A percentile compares a stretch with the other conserved stretches of the same genome.
Evolutionary conservation across 2,797 vertebrate species (phyloP).

Genomic region (Silurus lanzhouensis): DNA sequence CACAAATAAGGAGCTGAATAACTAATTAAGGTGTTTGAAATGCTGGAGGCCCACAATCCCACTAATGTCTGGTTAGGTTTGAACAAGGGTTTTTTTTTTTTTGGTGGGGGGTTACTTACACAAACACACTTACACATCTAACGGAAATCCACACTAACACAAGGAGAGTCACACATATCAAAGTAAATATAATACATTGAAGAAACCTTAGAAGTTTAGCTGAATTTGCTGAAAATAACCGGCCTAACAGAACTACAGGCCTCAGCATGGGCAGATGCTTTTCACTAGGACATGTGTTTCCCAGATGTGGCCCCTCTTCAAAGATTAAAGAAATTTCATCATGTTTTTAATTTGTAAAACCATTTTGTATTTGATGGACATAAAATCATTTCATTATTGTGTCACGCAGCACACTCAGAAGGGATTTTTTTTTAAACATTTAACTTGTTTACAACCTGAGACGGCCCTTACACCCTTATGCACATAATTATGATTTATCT

Average conservation of each 20-base stretch:
- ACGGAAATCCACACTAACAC: conserved; percentile 35
- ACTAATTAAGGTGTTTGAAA: conserved; percentile 92
- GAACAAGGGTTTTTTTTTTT: conserved; percentile 70
- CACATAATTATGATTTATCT: conserved; percentile 1
- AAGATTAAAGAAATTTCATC: conserved; percentile 41
- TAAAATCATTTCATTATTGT: background rate
- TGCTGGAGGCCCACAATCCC: conserved; percentile 83
- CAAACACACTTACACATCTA: conserved; percentile 38
- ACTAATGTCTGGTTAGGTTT: conserved; percentile 83
- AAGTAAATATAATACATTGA: conserved; percentile 14
- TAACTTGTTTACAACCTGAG: background rate
- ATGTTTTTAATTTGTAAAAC: conserved; percentile 14
- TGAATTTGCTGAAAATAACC: conserved; percentile 22
- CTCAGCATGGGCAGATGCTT: background rate
- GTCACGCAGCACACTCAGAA: background rate
- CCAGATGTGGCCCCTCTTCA: conserved; percentile 44
- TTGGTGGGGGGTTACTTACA: conserved; percentile 24
- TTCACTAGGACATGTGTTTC: conserved; percentile 35
- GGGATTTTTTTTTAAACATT: background rate
- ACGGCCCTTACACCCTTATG: background rate
- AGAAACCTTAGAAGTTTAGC: background rate
- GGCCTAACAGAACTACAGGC: conserved; percentile 9
- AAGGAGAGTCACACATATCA: conserved; percentile 24
- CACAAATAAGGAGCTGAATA: conserved; percentile 81
- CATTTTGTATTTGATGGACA: conserved; percentile 16